Evolutionary conservation across 64 coral and sea anemone species (phyloP), one percentile per base, ranked within the genome.

Genomic region (Catalaphyllia jardinei): DNA sequence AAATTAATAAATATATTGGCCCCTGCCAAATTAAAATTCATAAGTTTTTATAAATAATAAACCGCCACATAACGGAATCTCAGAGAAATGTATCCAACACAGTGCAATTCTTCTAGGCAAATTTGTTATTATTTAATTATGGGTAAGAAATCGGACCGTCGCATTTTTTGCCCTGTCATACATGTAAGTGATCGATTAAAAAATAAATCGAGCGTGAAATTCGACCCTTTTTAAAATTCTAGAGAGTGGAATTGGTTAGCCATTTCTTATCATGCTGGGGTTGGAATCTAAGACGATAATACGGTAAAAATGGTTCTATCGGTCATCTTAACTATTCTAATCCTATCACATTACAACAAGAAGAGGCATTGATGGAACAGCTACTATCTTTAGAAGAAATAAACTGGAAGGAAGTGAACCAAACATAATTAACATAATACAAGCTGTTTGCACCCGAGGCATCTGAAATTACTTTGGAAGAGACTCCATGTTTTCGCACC

Each of bases 261-360:
- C 22, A 10, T 10, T 29, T 8, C 15, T 12, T 57, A 57, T 57
- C 54, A 14, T 46, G 42, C 42, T 13, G 54, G 54, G 1, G 54
- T 0, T 59, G 54, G 61, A 80, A 80, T 60, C 29, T 14, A 61
- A 83, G 38, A 62, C 54, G 60, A 38, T 65, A 38, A 19, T n/a
- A 29, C 10, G 65, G 24, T 24, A 28, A 83, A 62, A 51, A 28
- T 31, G 25, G 7, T 73, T 57, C 54, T 57, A 12, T 20, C 7
- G 20, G 35, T 20, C 74, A 77, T 77, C 39, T 65, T 4, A 64
- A 20, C 19, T 24, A 64, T 65, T 39, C 64, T n/a, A 83, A 42
- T 62, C 30, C 4, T 64, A 38, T 65, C 10, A 10, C 9, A 31
- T 83, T 83, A 38, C 60, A 83, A 11, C 79, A 83, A 83, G 79